These are phyloP conservation scores for Zaprionus africanus DNA, from an alignment of 1,140 invertebrate genomes.

Conservation along the genomic window DNA sequence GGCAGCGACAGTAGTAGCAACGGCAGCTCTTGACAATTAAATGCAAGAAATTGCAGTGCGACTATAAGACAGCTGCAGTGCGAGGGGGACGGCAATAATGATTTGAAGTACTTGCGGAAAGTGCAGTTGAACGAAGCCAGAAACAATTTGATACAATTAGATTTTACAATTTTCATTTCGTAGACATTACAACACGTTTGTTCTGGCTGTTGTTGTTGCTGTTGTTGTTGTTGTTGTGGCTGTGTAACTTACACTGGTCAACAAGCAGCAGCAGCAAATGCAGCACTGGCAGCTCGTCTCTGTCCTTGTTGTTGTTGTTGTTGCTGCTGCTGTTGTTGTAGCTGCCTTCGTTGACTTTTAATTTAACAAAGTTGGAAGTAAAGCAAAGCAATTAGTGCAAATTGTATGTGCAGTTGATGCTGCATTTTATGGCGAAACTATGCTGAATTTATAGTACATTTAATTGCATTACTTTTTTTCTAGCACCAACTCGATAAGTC, in stretches of 20 bases:
- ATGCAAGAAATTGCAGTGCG: constrained; percentile 30
- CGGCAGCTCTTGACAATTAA: constrained; percentile 37
- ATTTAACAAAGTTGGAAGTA: constrained; percentile 35
- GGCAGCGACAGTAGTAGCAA: constrained; percentile 17
- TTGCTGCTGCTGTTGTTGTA: constrained; percentile 22
- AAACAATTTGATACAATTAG: constrained; percentile 50
- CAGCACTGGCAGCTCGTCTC: constrained; percentile 14
- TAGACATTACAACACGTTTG: constrained; percentile 35
- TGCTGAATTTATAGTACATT: constrained; percentile 14
- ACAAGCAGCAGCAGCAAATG: constrained; percentile 2
- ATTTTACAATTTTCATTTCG: constrained; percentile 49
- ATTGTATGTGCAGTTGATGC: constrained; percentile 18
- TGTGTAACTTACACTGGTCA: constrained; percentile 18
- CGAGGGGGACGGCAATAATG: constrained; percentile 17
- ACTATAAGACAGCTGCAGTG: background rate
- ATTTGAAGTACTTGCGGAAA: constrained; percentile 37
- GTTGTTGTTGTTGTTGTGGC: background rate
- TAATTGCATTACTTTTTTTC: constrained; percentile 2
- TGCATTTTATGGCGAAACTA: constrained; percentile 18
- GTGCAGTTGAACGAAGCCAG: constrained; percentile 33
- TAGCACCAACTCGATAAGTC: background rate
- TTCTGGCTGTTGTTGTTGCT: background rate
- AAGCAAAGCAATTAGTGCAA: constrained; percentile 35
- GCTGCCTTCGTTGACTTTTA: constrained; percentile 31
- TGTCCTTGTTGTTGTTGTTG: constrained; percentile 20